Evolutionary conservation across 2,797 vertebrate genomes (phyloP).

Genomic region (Alauda arvensis): DNA sequence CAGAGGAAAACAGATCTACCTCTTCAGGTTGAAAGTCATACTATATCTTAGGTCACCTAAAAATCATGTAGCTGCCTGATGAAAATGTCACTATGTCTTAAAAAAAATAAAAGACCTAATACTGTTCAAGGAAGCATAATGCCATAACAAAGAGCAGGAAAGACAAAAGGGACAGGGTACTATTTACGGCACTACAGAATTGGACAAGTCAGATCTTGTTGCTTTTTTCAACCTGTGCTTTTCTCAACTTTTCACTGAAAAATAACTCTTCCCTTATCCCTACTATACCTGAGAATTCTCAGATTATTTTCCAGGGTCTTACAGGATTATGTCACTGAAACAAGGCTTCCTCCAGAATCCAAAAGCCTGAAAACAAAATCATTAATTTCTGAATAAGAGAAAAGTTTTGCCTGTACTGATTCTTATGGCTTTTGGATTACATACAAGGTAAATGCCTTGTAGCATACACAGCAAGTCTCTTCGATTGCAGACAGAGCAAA

Average conservation of each 20-base stretch:
- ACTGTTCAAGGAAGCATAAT: neutral
- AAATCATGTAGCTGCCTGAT: neutral
- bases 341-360: neutral
- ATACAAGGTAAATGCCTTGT: neutral
- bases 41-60: neutral
- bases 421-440: neutral
- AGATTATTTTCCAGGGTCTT: neutral
- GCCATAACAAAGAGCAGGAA: neutral
- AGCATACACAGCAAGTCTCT: neutral
- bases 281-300: neutral
- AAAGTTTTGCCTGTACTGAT: neutral
- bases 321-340: neutral
- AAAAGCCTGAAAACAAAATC: neutral
- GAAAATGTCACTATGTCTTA: neutral
- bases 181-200: neutral
- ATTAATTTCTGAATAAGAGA: slow-evolving; percentile 2
- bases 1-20: neutral
- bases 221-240: neutral
- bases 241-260: neutral
- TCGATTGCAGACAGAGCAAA: neutral
- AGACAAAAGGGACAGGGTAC: neutral
- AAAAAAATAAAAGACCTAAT: neutral
- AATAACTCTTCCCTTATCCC: neutral
- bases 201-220: neutral
- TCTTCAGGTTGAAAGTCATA: neutral